Conservation (phyloP, 2,888 invertebrate genomes). For the Bugula neritina region DNA sequence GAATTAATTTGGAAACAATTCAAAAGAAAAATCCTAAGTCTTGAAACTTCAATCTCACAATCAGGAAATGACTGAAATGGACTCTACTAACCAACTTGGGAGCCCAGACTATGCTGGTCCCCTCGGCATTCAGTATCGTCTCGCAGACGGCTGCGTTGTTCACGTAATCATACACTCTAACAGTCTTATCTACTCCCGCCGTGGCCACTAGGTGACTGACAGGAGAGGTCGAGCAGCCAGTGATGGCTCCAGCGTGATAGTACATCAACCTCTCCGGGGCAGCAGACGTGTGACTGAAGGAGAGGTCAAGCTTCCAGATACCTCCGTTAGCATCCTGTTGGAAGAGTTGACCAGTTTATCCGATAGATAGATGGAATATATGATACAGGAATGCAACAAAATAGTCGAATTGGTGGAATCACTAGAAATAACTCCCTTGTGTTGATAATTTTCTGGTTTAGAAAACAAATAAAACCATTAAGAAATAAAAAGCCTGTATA, state of each 20-base stretch:
- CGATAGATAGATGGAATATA: too few species aligned
- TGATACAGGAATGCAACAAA: too few species aligned
- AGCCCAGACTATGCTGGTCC: slow-evolving; percentile 63
- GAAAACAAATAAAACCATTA: too few species aligned
- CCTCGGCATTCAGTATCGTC: slow-evolving; percentile 61
- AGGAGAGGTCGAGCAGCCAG: slow-evolving; percentile 66
- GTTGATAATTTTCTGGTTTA: too few species aligned
- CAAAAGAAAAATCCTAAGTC: too few species aligned
- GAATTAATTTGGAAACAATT: too few species aligned
- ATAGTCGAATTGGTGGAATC: too few species aligned
- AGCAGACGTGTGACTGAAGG: slow-evolving; percentile 57
- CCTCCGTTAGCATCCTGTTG: slow-evolving; percentile 77
- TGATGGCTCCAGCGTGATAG: slow-evolving; percentile 71
- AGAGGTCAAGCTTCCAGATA: slow-evolving; percentile 68
- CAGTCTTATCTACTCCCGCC: slow-evolving; percentile 65
- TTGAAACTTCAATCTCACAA: too few species aligned
- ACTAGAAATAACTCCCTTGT: too few species aligned
- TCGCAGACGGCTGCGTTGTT: slow-evolving; percentile 60
- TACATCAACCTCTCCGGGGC: slow-evolving; percentile 59
- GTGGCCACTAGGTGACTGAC: slow-evolving; percentile 67
- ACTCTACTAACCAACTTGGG: slow-evolving; percentile 55
- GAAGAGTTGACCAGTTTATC: too few species aligned
- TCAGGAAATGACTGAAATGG: too few species aligned
- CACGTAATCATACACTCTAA: slow-evolving; percentile 69
- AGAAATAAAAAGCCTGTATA: too few species aligned